These are phyloP conservation scores for Corythoichthys intestinalis DNA, from an alignment of 2,113 vertebrate species.

Conservation along the genomic window DNA sequence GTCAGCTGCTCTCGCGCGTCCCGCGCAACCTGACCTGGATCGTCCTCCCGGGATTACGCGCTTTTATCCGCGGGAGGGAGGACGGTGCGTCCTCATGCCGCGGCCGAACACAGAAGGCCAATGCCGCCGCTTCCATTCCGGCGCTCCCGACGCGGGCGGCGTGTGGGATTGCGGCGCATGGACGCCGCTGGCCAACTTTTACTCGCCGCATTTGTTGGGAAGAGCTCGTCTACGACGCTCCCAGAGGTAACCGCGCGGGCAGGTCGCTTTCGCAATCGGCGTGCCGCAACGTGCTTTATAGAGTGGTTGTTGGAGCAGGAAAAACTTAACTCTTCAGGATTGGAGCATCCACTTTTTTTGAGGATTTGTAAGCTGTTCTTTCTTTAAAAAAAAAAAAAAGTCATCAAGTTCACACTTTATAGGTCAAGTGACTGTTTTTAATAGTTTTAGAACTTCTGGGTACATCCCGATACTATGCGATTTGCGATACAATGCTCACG, in stretches of 20 bases:
- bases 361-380: too few species aligned
- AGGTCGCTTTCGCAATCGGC: neutral
- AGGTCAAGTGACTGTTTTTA: too few species aligned
- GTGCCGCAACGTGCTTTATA: neutral
- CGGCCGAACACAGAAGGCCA: conserved; percentile 58
- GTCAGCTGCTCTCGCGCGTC: conserved; percentile 49
- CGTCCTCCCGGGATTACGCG: conserved; percentile 50
- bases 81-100: conserved; percentile 61
- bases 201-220: conserved; percentile 82
- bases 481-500: too few species aligned
- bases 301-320: neutral
- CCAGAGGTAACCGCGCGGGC: conserved; percentile 79
- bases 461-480: too few species aligned
- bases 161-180: conserved; percentile 86
- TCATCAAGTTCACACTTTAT: too few species aligned
- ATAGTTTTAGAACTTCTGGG: too few species aligned
- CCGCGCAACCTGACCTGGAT: conserved; percentile 52
- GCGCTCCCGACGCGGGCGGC: conserved; percentile 62
- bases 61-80: conserved; percentile 56
- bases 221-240: conserved; percentile 85
- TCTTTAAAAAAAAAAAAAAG: too few species aligned
- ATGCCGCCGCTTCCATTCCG: conserved; percentile 32
- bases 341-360: too few species aligned
- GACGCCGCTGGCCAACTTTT: conserved; percentile 87
- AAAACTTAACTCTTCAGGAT: too few species aligned